Evolutionary conservation across 1,140 invertebrate genomes (phyloP).

Genomic region (Zaprionus africanus): DNA sequence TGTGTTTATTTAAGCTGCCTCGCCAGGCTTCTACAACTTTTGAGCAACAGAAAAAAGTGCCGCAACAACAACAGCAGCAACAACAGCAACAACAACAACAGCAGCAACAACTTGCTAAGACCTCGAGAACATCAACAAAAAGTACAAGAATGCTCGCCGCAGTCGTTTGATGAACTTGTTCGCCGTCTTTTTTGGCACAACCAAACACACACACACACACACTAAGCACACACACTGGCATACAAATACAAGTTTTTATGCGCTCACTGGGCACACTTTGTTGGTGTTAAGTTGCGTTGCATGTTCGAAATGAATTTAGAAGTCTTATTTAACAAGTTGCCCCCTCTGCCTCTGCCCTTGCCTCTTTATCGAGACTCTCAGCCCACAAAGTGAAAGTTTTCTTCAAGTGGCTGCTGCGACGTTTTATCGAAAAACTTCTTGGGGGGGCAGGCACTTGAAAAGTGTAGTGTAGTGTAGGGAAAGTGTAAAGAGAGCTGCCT

Average conservation of each 20-base stretch:
- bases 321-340: conserved; percentile 81
- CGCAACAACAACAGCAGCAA: conserved; percentile 62
- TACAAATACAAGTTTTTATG: conserved; percentile 50
- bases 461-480: conserved; percentile 10
- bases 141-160: conserved; percentile 44
- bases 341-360: conserved; percentile 14
- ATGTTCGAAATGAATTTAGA: conserved; percentile 75
- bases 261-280: conserved; percentile 47
- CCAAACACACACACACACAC: conserved; percentile 2
- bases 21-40: conserved; percentile 48
- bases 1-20: conserved; percentile 72
- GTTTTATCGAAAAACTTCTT: conserved; percentile 48
- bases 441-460: conserved; percentile 34
- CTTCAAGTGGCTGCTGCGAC: conserved; percentile 44
- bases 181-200: conserved; percentile 36
- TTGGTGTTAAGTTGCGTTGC: conserved; percentile 76
- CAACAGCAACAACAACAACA: conserved; percentile 55
- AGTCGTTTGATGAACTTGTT: conserved; percentile 74
- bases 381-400: conserved; percentile 59
- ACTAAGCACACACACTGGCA: background rate
- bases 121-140: conserved; percentile 14
- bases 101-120: conserved; percentile 20
- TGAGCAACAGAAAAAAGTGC: conserved; percentile 4
- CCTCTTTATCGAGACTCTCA: conserved; percentile 52
- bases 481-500: background rate